phyloP scores from a whole-genome alignment of 2,113 vertebrate genomes.

The Brienomyrus longianalis region DNA sequence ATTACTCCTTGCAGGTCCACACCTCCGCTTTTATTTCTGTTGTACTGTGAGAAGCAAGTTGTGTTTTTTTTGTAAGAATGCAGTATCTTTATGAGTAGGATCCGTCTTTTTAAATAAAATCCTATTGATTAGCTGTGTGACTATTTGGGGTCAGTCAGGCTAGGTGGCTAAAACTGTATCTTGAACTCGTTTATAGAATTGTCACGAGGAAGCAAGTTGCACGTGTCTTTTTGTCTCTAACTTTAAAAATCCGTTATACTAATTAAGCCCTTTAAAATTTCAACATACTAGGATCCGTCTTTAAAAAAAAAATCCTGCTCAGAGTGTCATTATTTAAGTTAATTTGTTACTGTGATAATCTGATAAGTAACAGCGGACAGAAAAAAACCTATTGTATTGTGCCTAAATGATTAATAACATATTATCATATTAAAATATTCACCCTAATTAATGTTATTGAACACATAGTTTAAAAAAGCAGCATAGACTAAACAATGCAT shows the following conservation, averaged over 20 bases:
- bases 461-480: background rate
- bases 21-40: background rate
- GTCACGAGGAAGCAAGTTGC: background rate
- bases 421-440: background rate
- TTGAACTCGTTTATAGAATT: background rate
- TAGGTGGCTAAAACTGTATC: background rate
- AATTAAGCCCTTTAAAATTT: too few relatives aligned
- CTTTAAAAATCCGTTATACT: background rate
- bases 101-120: too few relatives aligned
- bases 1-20: background rate
- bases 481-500: background rate
- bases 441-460: background rate
- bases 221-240: background rate
- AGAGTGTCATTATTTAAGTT: background rate
- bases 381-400: background rate
- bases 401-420: background rate
- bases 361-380: background rate
- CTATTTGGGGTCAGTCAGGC: background rate
- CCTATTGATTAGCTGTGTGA: background rate
- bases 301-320: background rate
- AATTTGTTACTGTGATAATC: background rate
- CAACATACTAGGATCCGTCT: too few relatives aligned
- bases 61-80: background rate
- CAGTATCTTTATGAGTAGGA: background rate
- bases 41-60: background rate